Conservation (phyloP, 2,113 vertebrate genomes). For the Leucopternis melanops region DNA sequence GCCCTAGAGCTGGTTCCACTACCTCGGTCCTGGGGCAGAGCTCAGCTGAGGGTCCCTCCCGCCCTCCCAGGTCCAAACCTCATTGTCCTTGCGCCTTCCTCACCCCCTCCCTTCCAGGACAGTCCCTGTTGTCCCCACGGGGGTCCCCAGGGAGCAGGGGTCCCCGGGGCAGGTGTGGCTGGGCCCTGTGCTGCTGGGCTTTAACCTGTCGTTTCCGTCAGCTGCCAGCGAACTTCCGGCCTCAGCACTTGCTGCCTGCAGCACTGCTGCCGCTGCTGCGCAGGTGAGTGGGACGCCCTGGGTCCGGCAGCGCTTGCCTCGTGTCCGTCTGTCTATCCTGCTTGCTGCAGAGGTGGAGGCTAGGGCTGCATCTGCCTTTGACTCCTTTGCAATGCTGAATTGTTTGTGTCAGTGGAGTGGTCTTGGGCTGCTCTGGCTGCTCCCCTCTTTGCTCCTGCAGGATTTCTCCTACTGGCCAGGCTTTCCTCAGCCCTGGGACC, state of each 20-base stretch:
- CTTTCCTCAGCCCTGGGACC: neutral
- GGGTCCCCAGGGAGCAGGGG: no score
- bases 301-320: neutral
- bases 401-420: rapidly evolving
- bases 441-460: rapidly evolving
- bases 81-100: neutral
- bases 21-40: rapidly evolving
- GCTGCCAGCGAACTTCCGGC: neutral
- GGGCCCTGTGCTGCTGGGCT: neutral
- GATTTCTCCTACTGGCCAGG: neutral
- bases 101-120: neutral
- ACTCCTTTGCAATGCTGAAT: rapidly evolving
- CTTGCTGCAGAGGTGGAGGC: neutral
- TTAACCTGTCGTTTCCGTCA: neutral
- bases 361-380: neutral
- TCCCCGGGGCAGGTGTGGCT: neutral
- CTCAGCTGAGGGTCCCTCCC: neutral
- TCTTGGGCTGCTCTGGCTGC: neutral
- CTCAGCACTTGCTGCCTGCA: neutral
- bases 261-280: neutral
- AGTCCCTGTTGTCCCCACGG: neutral
- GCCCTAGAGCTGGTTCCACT: neutral
- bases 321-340: neutral
- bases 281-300: neutral
- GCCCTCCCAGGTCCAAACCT: neutral